phyloP scores from a whole-genome alignment of 2,888 invertebrate genomes.

The Calameuta pallipes region DNA sequence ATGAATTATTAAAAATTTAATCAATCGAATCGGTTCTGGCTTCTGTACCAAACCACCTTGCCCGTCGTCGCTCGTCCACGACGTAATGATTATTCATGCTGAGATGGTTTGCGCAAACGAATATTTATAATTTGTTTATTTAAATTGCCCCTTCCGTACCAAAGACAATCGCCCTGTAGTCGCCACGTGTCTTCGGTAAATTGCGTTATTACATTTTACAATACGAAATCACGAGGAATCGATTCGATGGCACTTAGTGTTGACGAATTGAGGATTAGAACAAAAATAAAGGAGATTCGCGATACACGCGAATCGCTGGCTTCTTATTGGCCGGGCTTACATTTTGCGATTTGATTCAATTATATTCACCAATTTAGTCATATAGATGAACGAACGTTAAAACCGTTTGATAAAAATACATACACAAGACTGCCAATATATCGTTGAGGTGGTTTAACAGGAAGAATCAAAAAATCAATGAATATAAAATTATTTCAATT shows the following conservation, averaged over 20 bases:
- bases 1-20: constrained; percentile 66
- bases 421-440: neutral
- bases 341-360: neutral
- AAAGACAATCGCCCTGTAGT: constrained; percentile 23
- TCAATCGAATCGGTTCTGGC: constrained; percentile 64
- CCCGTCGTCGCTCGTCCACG: constrained; percentile 47
- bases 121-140: constrained; percentile 67
- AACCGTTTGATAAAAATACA: neutral
- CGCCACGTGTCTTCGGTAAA: constrained; percentile 51
- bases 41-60: constrained; percentile 37
- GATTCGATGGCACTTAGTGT: neutral
- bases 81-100: constrained; percentile 65
- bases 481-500: neutral
- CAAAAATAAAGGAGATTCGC: neutral
- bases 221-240: neutral
- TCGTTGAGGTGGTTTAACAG: neutral
- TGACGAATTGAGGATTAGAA: neutral
- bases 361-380: neutral
- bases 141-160: constrained; percentile 52
- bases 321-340: neutral
- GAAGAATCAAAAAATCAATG: neutral
- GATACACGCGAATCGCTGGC: neutral
- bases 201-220: constrained; percentile 60
- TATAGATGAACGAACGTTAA: neutral
- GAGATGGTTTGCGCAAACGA: constrained; percentile 61